phyloP scores from a whole-genome alignment of 2,797 vertebrate genomes.

The Bradypodion pumilum region DNA sequence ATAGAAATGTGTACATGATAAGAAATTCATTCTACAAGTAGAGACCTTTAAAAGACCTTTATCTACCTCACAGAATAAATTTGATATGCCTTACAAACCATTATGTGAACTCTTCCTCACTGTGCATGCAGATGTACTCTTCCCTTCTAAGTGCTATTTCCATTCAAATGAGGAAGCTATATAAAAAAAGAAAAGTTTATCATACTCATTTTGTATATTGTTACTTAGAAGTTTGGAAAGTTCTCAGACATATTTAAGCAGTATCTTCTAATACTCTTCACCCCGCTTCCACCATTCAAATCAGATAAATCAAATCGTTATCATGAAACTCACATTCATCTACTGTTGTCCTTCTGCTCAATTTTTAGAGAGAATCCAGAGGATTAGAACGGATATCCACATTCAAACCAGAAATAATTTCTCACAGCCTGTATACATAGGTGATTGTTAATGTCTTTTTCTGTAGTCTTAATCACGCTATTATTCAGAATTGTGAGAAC shows the following conservation, averaged over 20 bases:
- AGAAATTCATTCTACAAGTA: conserved; percentile 80
- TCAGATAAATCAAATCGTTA: conserved; percentile 56
- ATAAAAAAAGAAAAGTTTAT: conserved; percentile 64
- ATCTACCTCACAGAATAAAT: conserved; percentile 75
- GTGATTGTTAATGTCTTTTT: not conserved
- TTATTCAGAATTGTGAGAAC: not conserved
- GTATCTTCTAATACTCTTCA: conserved; percentile 60
- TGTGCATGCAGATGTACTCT: conserved; percentile 63
- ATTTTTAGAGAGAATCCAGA: conserved; percentile 19
- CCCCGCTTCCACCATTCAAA: not conserved
- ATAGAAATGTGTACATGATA: conserved; percentile 72
- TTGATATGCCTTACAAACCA: conserved; percentile 75
- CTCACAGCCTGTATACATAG: not conserved
- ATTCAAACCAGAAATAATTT: not conserved
- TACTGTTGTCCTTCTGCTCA: conserved; percentile 50
- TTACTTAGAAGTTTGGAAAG: conserved; percentile 61
- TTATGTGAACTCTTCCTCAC: conserved; percentile 69
- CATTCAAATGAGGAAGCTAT: conserved; percentile 67
- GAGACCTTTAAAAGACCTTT: conserved; percentile 81
- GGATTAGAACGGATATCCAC: not conserved
- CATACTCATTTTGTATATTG: conserved; percentile 66
- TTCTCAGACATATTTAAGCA: conserved; percentile 61
- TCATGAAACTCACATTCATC: conserved; percentile 55
- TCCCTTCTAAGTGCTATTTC: conserved; percentile 65
- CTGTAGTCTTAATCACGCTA: not conserved